These are phyloP conservation scores for Callionymus lyra DNA, from an alignment of 2,113 vertebrate species.

Conservation along the genomic window DNA sequence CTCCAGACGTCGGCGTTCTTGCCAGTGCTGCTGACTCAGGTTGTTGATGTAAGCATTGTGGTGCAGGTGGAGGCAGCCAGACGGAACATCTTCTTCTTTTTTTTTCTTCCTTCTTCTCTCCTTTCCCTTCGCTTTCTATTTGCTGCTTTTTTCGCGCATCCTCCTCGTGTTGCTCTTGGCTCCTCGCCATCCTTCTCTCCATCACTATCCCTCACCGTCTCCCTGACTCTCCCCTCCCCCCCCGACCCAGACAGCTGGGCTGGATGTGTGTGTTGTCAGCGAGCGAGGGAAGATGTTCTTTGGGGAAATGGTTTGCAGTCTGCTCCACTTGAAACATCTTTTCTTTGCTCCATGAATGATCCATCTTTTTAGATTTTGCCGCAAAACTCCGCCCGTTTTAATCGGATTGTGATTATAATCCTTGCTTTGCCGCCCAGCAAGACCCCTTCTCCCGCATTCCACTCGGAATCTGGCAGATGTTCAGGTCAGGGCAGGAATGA, in stretches of 20 bases:
- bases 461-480: constrained; percentile 55
- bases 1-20: too few species aligned
- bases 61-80: constrained; percentile 25
- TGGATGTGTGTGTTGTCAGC: constrained; percentile 33
- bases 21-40: constrained; percentile 52
- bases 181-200: constrained; percentile 24
- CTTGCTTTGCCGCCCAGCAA: constrained; percentile 36
- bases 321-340: constrained; percentile 49
- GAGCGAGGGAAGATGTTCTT: constrained; percentile 59
- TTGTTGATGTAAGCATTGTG: constrained; percentile 30
- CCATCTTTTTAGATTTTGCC: constrained; percentile 6
- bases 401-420: too few species aligned
- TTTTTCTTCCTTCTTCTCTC: constrained; percentile 8
- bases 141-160: not conserved
- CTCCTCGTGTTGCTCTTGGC: constrained; percentile 16
- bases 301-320: constrained; percentile 60
- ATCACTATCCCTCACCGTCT: constrained; percentile 47
- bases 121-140: not conserved
- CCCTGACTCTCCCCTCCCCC: constrained; percentile 55
- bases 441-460: constrained; percentile 50
- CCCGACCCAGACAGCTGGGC: constrained; percentile 45
- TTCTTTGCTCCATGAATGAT: constrained; percentile 26
- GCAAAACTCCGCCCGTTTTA: too few species aligned
- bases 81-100: constrained; percentile 16
- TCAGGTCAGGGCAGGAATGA: constrained; percentile 37